Evolutionary conservation across 2,888 invertebrate species (phyloP).

Genomic region (Tinea trinotella): DNA sequence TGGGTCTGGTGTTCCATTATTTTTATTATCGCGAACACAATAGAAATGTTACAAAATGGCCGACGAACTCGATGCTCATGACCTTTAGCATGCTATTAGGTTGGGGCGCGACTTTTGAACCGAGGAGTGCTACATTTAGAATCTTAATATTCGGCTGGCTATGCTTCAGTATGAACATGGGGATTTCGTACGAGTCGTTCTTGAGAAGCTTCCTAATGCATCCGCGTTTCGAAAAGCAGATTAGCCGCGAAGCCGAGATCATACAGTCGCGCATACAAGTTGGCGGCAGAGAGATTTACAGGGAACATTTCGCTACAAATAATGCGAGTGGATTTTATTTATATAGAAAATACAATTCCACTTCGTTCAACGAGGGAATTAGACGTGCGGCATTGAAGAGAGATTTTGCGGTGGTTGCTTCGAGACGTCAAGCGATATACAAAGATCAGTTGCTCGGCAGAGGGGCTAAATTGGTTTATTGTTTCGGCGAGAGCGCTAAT

Average conservation of each 20-base stretch:
- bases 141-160: constrained; percentile 61
- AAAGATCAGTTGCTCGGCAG: constrained; percentile 57
- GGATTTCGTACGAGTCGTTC: constrained; percentile 64
- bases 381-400: constrained; percentile 45
- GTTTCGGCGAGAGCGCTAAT: constrained; percentile 58
- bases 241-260: constrained; percentile 56
- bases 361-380: constrained; percentile 54
- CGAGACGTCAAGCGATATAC: constrained; percentile 58
- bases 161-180: constrained; percentile 62
- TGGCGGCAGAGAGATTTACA: constrained; percentile 64
- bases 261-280: constrained; percentile 53
- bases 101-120: constrained; percentile 54
- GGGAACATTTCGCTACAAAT: constrained; percentile 63
- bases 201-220: constrained; percentile 67
- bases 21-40: constrained; percentile 46
- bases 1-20: constrained; percentile 53
- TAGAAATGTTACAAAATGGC: constrained; percentile 51
- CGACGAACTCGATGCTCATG: constrained; percentile 58
- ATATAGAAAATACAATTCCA: constrained; percentile 59
- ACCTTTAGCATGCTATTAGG: constrained; percentile 62
- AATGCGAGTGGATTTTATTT: constrained; percentile 62
- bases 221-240: constrained; percentile 65
- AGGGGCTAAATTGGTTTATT: constrained; percentile 54
- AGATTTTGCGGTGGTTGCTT: constrained; percentile 60
- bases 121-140: constrained; percentile 52